phyloP scores from a whole-genome alignment of 2,797 vertebrate genomes.

The Gymnocypris eckloni region DNA sequence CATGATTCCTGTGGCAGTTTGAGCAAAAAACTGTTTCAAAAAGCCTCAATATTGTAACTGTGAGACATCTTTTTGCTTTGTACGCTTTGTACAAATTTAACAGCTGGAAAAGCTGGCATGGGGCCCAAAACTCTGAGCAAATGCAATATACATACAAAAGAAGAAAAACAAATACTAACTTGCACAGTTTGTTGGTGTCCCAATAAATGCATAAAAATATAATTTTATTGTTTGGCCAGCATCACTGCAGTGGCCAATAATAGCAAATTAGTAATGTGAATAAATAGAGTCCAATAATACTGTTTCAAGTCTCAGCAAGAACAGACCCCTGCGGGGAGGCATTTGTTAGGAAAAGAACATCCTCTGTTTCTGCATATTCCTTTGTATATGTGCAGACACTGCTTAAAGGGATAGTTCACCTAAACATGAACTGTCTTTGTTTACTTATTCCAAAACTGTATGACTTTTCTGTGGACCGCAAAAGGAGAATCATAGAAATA shows the following conservation, averaged over 20 bases:
- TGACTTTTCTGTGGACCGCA: not conserved
- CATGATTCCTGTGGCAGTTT: not conserved
- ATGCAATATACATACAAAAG: not conserved
- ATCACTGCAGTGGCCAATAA: slow-evolving; percentile 28
- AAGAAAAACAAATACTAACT: not conserved
- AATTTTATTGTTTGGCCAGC: not conserved
- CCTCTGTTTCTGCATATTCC: slow-evolving; percentile 22
- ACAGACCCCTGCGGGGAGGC: slow-evolving; percentile 42
- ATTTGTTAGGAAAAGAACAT: slow-evolving; percentile 47
- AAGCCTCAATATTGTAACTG: not conserved
- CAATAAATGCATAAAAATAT: slow-evolving; percentile 3
- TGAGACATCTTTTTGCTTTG: not conserved
- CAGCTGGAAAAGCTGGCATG: not conserved
- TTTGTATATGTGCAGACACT: slow-evolving; percentile 12
- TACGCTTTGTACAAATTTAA: not conserved
- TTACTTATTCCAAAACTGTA: not conserved
- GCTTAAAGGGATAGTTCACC: slow-evolving; percentile 37
- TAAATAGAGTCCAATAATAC: slow-evolving; percentile 53
- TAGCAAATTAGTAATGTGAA: slow-evolving; percentile 48
- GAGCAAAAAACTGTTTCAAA: not conserved
- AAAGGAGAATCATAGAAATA: not conserved
- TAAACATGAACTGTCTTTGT: slow-evolving; percentile 33
- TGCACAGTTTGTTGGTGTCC: not conserved
- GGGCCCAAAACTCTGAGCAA: not conserved
- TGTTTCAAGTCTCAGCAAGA: slow-evolving; percentile 52